Conservation (phyloP, 2,797 vertebrate species). For the Cynopterus sphinx region DNA sequence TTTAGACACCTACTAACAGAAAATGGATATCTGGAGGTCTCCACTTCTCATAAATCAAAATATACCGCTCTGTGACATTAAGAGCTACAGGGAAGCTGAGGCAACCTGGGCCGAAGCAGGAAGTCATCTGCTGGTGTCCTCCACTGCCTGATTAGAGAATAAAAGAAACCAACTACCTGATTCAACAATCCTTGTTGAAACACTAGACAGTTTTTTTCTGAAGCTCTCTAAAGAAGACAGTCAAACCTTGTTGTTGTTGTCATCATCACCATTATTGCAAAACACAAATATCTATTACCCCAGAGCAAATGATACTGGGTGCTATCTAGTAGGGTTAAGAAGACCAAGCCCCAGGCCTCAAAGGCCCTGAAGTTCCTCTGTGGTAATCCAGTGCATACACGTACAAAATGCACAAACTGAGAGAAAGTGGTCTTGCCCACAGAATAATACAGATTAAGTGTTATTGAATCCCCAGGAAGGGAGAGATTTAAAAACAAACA, state of each 20-base stretch:
- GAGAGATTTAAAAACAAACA: neutral
- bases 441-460: neutral
- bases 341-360: neutral
- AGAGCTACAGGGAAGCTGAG: neutral
- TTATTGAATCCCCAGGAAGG: neutral
- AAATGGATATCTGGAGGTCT: neutral
- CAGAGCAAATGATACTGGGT: neutral
- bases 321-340: neutral
- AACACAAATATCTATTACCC: neutral
- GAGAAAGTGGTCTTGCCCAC: neutral
- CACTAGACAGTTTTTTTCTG: neutral
- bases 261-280: neutral
- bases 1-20: neutral
- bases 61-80: neutral
- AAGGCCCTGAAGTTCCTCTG: neutral
- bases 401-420: neutral
- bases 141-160: neutral
- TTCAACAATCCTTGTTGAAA: neutral
- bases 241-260: neutral
- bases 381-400: rapidly evolving
- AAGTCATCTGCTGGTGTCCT: neutral
- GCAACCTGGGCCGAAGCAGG: neutral
- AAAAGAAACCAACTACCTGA: neutral
- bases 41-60: neutral
- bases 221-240: neutral